Evolutionary conservation across 2,888 invertebrate species (phyloP), one percentile per base, ranked within the genome.

Genomic region (Reticulitermes lucifugus): DNA sequence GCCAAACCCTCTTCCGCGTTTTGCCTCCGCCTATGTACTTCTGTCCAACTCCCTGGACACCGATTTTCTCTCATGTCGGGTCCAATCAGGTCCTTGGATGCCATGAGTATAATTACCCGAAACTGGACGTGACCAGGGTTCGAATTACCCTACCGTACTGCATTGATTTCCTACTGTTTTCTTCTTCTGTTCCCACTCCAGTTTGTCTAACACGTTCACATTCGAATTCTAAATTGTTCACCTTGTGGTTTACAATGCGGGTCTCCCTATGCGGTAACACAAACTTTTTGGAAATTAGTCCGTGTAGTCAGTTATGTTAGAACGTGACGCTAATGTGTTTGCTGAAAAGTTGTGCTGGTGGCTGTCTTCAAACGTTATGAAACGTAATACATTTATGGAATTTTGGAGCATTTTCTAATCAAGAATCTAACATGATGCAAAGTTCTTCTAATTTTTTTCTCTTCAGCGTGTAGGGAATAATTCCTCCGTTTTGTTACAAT

Each of bases 51-150:
- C 79, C 79, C 75, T 21, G 75, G 75, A 5, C 75, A 14, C 41
- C 41, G 35, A 75, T 75, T 75, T 75, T 35, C 35, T 75, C 21
- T 5, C n/a, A 51, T 29, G 79, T 79, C 79, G 29, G 25, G 79
- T 55, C 79, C 79, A 79, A 79, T 79, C 79, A 79, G 46, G n/a
- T 51, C 29, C 79, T 55, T 25, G 25, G 25, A 51, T 51, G 51
- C 79, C 55, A 29, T 25, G 55, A 79, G 46, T 51, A 79, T 79
- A 79, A 79, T 79, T 79, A 79, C 46, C 51, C 29, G 14, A 25
- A 14, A 18, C 79, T n/a, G 51, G 51, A 79, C 79, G 55, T 79
- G 79, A 79, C 43, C 79, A 10, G 51, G 51, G 25, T 79, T 14
- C 9, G 51, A 41, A 51, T 51, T 25, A 51, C 46, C 43, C 41